phyloP scores from a whole-genome alignment of 1,140 invertebrate genomes.

The Lysiphlebus fabarum region DNA sequence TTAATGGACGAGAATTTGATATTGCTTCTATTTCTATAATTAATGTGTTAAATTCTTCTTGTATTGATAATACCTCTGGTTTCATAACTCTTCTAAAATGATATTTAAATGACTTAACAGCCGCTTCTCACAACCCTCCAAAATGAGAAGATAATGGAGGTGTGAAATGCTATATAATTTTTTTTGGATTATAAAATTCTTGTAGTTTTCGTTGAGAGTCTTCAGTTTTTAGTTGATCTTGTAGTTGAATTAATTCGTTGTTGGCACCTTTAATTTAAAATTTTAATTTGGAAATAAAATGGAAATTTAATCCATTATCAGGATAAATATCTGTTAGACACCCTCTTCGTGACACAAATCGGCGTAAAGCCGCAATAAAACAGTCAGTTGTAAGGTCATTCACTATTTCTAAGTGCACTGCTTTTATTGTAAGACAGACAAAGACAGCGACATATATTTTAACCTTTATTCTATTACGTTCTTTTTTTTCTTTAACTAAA shows the following conservation, averaged over 20 bases:
- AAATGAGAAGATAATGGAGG: constrained; percentile 5
- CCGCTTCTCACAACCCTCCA: constrained; percentile 10
- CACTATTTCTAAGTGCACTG: constrained; percentile 1
- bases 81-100: background rate
- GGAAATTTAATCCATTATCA: constrained; percentile 14
- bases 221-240: background rate
- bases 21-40: constrained; percentile 8
- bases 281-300: too few species aligned
- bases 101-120: constrained; percentile 1
- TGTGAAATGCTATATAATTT: constrained; percentile 9
- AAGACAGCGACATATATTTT: background rate
- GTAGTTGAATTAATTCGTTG: background rate
- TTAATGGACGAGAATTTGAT: constrained; percentile 8
- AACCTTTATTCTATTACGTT: background rate
- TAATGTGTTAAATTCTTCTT: constrained; percentile 10
- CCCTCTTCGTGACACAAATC: constrained; percentile 8
- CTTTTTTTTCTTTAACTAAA: constrained; percentile 3
- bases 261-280: constrained; percentile 4
- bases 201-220: background rate
- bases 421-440: background rate
- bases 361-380: background rate
- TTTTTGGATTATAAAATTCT: background rate
- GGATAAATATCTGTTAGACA: background rate
- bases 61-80: background rate
- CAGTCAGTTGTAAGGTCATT: background rate